Percentiles rank a stretch among this genome's conserved stretches.
Evolutionary conservation across 2,888 invertebrate species (phyloP).

Genomic region (Caenorhabditis angaria): DNA sequence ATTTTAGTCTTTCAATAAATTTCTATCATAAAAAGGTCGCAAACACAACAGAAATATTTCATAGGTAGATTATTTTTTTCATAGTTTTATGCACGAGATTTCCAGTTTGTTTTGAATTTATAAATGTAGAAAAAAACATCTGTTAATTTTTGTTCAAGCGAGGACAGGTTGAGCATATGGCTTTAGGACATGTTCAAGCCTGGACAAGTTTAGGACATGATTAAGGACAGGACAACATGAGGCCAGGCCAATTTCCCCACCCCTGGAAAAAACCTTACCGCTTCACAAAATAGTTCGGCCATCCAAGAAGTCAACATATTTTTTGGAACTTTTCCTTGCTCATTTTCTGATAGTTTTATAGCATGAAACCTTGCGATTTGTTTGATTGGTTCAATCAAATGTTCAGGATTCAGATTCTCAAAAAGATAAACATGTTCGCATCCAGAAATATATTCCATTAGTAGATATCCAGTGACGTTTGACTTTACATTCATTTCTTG

Average conservation of each 20-base stretch:
- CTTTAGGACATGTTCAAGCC: too few relatives aligned
- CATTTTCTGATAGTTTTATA: slow-evolving; percentile 17
- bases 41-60: too few relatives aligned
- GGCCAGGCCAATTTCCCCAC: neutral
- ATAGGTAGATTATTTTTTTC: too few relatives aligned
- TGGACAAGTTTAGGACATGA: too few relatives aligned
- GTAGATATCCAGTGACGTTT: slow-evolving; percentile 13
- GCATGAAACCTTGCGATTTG: slow-evolving; percentile 33
- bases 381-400: slow-evolving; percentile 25
- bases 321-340: slow-evolving; percentile 11
- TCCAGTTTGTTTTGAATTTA: neutral
- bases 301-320: slow-evolving; percentile 28
- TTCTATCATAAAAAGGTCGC: too few relatives aligned
- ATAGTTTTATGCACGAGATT: too few relatives aligned
- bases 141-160: too few relatives aligned
- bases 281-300: slow-evolving; percentile 22
- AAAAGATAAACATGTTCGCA: slow-evolving; percentile 14
- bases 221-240: too few relatives aligned
- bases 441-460: slow-evolving; percentile 28
- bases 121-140: too few relatives aligned
- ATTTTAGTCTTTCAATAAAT: too few relatives aligned
- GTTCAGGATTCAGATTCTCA: slow-evolving; percentile 20
- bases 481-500: slow-evolving; percentile 22
- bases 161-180: too few relatives aligned
- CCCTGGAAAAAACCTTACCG: slow-evolving; percentile 14